Conservation (phyloP, 1,140 invertebrate genomes). For the Theocolax elegans region DNA sequence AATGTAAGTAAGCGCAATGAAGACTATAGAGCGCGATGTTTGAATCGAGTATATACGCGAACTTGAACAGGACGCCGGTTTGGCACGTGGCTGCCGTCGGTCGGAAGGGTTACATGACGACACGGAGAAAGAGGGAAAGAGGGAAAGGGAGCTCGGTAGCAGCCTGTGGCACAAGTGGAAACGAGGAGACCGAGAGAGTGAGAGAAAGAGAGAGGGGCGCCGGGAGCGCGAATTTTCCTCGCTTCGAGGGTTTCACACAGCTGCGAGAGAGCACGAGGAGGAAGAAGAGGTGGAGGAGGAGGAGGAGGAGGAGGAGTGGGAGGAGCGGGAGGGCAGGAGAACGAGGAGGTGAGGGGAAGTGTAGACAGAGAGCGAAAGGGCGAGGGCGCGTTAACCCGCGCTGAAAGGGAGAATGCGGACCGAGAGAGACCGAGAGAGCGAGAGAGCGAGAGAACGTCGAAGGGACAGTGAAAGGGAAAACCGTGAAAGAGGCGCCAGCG, state of each 20-base stretch:
- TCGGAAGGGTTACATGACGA: background rate
- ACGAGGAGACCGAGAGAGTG: background rate
- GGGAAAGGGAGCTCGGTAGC: background rate
- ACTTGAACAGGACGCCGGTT: no score
- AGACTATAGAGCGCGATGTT: no score
- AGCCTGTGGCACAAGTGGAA: background rate
- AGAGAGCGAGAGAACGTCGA: constrained; percentile 22
- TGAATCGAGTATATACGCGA: no score
- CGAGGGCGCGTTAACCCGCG: constrained; percentile 20
- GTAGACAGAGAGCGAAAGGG: constrained; percentile 27
- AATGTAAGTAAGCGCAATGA: no score
- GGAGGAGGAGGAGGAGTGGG: no score
- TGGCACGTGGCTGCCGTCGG: background rate
- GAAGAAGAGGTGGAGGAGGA: no score
- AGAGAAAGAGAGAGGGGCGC: background rate
- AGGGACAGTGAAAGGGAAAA: constrained; percentile 36
- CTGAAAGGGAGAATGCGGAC: constrained; percentile 22
- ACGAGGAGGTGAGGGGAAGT: no score
- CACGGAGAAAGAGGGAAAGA: background rate
- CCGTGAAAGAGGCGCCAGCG: constrained; percentile 9
- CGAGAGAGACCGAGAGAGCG: constrained; percentile 3
- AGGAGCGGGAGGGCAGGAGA: no score
- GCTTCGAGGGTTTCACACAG: constrained; percentile 15
- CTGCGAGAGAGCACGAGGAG: background rate
- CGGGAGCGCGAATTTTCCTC: constrained; percentile 18